A percentile compares a stretch with the other conserved stretches of the same genome.
Conservation (phyloP, 2,797 vertebrate genomes). For the Xenentodon cancila region DNA sequence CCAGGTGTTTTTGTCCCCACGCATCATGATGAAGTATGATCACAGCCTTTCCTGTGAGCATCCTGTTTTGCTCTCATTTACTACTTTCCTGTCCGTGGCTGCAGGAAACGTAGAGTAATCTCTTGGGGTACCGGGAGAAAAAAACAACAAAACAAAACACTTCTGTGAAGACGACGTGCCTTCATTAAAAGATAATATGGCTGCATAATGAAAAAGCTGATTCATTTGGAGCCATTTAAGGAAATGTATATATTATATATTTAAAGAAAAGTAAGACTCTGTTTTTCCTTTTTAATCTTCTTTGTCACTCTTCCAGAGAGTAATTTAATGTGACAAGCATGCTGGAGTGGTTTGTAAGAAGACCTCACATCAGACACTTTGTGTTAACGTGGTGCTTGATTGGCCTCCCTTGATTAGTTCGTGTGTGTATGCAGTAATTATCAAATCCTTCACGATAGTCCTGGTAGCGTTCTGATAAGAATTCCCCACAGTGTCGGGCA, state of each 20-base stretch:
- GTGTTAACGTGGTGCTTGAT: constrained; percentile 59
- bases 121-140: too few species aligned
- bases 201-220: constrained; percentile 33
- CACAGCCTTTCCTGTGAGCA: too few species aligned
- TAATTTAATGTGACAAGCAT: constrained; percentile 79
- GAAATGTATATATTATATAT: constrained; percentile 63
- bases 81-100: too few species aligned
- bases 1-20: too few species aligned
- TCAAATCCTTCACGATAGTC: constrained; percentile 76
- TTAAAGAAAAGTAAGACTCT: too few species aligned
- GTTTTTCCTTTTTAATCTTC: constrained; percentile 68
- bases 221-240: constrained; percentile 3
- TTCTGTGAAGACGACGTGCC: constrained; percentile 21
- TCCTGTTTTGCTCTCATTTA: too few species aligned
- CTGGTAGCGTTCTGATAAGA: constrained; percentile 73
- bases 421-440: constrained; percentile 66
- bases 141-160: constrained; percentile 19
- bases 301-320: constrained; percentile 73
- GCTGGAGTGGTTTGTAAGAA: constrained; percentile 77
- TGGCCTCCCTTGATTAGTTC: constrained; percentile 38
- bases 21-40: too few species aligned
- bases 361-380: constrained; percentile 68
- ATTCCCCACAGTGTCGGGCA: too few species aligned
- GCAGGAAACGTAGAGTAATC: too few species aligned
- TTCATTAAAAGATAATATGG: constrained; percentile 46